A percentile compares a stretch with the other conserved stretches of the same genome.
These are phyloP conservation scores for Trinectes maculatus DNA, from an alignment of 2,113 vertebrate species.

Conservation along the genomic window DNA sequence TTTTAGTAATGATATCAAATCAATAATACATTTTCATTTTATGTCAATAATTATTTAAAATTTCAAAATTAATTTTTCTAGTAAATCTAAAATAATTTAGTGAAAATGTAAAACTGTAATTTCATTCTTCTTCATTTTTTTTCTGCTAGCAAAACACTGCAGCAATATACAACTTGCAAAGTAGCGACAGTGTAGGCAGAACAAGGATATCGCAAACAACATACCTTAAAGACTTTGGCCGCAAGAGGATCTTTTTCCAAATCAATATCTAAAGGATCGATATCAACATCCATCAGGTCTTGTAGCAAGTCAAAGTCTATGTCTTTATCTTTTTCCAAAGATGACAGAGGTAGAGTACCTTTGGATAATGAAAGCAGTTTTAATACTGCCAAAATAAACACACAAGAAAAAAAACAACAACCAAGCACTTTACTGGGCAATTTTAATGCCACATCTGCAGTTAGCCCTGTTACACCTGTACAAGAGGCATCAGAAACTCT, in stretches of 20 bases:
- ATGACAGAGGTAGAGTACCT: slow-evolving; percentile 95
- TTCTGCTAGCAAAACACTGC: background rate
- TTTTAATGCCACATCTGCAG: slow-evolving; percentile 55
- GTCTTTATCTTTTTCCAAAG: slow-evolving; percentile 99
- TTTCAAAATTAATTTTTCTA: no score
- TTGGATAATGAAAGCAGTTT: slow-evolving; percentile 84
- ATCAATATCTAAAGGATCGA: slow-evolving; percentile 99
- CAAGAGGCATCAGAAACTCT: slow-evolving; percentile 27
- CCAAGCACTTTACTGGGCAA: slow-evolving; percentile 54
- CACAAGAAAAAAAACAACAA: slow-evolving; percentile 62
- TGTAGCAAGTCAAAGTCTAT: slow-evolving; percentile 99
- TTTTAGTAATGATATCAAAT: no score
- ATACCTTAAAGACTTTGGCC: slow-evolving; percentile 99
- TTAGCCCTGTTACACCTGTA: background rate
- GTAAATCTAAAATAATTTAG: background rate
- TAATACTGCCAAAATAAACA: slow-evolving; percentile 79
- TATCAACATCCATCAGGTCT: slow-evolving; percentile 99
- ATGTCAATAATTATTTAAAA: no score
- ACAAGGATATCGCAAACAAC: slow-evolving; percentile 19
- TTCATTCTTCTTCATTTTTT: background rate
- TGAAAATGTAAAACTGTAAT: background rate
- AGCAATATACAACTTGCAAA: background rate
- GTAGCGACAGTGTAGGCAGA: no score
- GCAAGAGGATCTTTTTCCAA: slow-evolving; percentile 99
- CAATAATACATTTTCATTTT: no score